Percentiles rank a stretch among this genome's conserved stretches.
Evolutionary conservation across 2,888 invertebrate genomes (phyloP).

Genomic region (Arge pagana): DNA sequence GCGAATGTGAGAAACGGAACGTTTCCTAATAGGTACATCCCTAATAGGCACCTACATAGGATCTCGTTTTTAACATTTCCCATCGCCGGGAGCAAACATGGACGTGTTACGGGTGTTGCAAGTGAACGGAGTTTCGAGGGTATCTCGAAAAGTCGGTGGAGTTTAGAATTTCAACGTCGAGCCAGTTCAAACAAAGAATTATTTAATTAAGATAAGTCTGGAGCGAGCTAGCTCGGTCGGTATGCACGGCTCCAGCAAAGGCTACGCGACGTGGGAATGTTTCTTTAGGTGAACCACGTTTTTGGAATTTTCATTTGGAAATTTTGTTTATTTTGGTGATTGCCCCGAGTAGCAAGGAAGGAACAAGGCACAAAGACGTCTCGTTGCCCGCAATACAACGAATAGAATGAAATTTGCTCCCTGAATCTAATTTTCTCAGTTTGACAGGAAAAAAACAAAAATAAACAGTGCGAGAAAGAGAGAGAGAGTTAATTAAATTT

Average conservation of each 20-base stretch:
- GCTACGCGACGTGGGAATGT: constrained; percentile 14
- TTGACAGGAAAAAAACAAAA: too few species aligned
- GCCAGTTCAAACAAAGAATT: constrained; percentile 18
- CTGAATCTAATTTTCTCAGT: too few species aligned
- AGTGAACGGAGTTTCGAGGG: background rate
- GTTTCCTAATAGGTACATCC: background rate
- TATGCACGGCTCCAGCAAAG: background rate
- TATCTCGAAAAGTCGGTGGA: constrained; percentile 2
- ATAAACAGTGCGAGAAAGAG: too few species aligned
- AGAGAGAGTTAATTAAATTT: too few species aligned
- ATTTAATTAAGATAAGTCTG: constrained; percentile 20
- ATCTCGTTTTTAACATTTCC: background rate
- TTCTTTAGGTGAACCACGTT: constrained; percentile 5
- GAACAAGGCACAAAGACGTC: too few species aligned
- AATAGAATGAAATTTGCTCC: too few species aligned
- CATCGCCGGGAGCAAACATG: background rate
- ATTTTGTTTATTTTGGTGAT: constrained; percentile 11
- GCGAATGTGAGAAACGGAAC: background rate
- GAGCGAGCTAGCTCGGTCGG: too few species aligned
- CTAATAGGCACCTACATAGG: background rate
- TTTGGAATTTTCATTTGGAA: background rate
- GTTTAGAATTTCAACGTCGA: constrained; percentile 2
- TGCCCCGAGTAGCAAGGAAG: constrained; percentile 1
- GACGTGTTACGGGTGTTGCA: background rate
- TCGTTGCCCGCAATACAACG: too few species aligned